Evolutionary conservation across 1,140 invertebrate genomes (phyloP), one percentile per base, ranked within the genome.

Genomic region (Micrasema longulum): DNA sequence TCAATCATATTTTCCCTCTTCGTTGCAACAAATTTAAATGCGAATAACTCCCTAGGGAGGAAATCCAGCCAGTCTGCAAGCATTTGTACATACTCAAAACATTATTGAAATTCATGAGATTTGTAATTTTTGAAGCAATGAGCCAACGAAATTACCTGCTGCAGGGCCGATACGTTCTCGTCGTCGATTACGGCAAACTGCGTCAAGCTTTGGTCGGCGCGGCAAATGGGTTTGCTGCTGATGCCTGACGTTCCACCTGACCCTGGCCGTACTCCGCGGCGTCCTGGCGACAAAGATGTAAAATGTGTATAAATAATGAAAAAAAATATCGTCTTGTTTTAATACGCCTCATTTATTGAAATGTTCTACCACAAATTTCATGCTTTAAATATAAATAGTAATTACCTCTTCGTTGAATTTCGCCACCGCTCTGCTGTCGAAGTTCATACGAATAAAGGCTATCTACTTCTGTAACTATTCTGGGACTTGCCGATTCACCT

Each of bases 161-260:
- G 94, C 66, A 94, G 79, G 0, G 92, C 92, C 9, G 95, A 96
- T 0, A 96, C 91, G 79, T 96, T 96, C 71, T 96, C 95, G 80
- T 97, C 95, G 79, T 97, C 95, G 77, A 96, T 96, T 67, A 96
- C 88, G 4, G 95, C 95, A 82, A 95, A 96, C 81, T 97, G 95
- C 90, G 76, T 96, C 71, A 81, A 82, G 80, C 88, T 82, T 77
- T 90, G 88, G 76, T 90, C 89, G 20, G 86, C 83, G 69, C 73
- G 81, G 60, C 75, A 80, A 47, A 63, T 73, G 75, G 75, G 76
- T 69, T 76, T 83, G 73, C 71, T 84, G 69, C 68, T 60, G 73
- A 77, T 36, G 2, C 69, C 69, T 47, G 55, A 60, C 10, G 64
- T 53, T 11, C 75, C 71, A 7, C 75, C 72, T 5, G 75, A 76